Conservation (phyloP, 2,797 vertebrate genomes). For the Lates japonicus region DNA sequence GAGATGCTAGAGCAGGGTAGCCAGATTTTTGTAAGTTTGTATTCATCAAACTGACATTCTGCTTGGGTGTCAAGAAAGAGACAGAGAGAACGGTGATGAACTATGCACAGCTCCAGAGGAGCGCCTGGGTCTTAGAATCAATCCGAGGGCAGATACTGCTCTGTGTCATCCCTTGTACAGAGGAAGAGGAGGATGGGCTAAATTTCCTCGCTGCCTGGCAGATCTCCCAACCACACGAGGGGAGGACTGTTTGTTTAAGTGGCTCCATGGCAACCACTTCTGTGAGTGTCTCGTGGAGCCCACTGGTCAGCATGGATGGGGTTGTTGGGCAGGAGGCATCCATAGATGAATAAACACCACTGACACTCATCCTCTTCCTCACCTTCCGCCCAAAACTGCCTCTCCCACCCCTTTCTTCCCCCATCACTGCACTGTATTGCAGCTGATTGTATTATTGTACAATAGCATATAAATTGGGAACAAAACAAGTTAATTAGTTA, state of each 20-base stretch:
- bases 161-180: constrained; percentile 18
- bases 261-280: constrained; percentile 64
- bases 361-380: constrained; percentile 20
- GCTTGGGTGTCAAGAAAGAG: constrained; percentile 19
- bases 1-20: background rate
- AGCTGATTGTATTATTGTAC: background rate
- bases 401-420: background rate
- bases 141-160: constrained; percentile 32
- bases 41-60: background rate
- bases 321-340: constrained; percentile 10
- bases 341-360: constrained; percentile 42
- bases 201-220: constrained; percentile 26
- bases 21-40: constrained; percentile 3
- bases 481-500: background rate
- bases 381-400: background rate
- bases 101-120: background rate
- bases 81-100: background rate
- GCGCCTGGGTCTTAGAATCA: background rate
- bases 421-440: background rate
- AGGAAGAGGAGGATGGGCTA: constrained; percentile 30
- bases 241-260: constrained; percentile 73
- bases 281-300: constrained; percentile 63
- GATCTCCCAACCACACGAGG: constrained; percentile 68
- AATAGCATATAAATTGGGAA: background rate
- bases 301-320: constrained; percentile 48